These are phyloP conservation scores for Cydia strobilella DNA, from an alignment of 1,140 invertebrate species.

Conservation along the genomic window DNA sequence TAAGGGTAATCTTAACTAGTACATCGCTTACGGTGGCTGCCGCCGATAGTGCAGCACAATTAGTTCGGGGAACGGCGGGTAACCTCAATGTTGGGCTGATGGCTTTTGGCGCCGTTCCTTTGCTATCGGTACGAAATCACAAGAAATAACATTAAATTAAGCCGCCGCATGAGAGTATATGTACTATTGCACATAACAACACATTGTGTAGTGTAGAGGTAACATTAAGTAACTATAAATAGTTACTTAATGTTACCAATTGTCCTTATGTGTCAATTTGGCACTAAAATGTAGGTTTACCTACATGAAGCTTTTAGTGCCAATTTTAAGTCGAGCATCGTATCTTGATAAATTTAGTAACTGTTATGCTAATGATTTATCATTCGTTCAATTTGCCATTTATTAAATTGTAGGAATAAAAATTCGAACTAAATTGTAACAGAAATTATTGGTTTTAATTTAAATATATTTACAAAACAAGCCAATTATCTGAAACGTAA, in stretches of 20 bases:
- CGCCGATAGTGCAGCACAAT: conserved; percentile 36
- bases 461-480: conserved; percentile 7
- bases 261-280: too few species aligned
- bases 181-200: background rate
- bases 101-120: conserved; percentile 24
- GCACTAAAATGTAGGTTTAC: too few species aligned
- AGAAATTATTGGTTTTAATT: background rate
- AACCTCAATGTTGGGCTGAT: conserved; percentile 24
- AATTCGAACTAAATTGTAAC: background rate
- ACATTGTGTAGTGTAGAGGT: too few species aligned
- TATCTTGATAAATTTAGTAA: too few species aligned
- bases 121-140: conserved; percentile 1
- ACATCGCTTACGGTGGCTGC: conserved; percentile 40
- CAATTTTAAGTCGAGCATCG: too few species aligned
- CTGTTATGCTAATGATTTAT: too few species aligned
- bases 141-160: background rate
- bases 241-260: too few species aligned
- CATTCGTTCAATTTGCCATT: too few species aligned
- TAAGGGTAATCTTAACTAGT: conserved; percentile 54
- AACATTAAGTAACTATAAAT: too few species aligned
- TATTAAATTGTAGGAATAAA: background rate
- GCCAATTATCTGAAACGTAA: background rate
- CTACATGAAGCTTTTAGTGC: too few species aligned
- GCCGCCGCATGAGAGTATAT: background rate
- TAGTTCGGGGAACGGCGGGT: conserved; percentile 30